Percentiles rank a stretch among this genome's conserved stretches.
These are phyloP conservation scores for Heliothis peltigera DNA, from an alignment of 2,888 invertebrate species.

Conservation along the genomic window DNA sequence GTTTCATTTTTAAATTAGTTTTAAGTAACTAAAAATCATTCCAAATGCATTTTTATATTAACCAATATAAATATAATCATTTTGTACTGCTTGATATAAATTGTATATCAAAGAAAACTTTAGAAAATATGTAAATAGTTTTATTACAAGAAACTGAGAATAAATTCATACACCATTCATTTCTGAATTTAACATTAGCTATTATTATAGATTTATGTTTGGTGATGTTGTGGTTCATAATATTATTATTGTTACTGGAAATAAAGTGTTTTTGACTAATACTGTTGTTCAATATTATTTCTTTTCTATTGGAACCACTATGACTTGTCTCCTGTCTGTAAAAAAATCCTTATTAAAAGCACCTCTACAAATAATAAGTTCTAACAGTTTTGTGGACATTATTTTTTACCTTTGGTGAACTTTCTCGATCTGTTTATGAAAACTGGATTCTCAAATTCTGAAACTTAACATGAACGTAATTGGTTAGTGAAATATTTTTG, in stretches of 20 bases:
- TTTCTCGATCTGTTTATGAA: constrained; percentile 60
- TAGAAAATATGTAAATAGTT: constrained; percentile 20
- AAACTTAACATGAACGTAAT: constrained; percentile 46
- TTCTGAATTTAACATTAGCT: constrained; percentile 19
- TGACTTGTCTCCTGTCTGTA: constrained; percentile 69
- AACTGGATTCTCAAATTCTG: constrained; percentile 53
- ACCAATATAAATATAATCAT: constrained; percentile 5
- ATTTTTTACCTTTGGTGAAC: constrained; percentile 1
- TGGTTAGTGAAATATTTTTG: neutral
- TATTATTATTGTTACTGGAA: constrained; percentile 28
- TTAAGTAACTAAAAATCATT: constrained; percentile 32
- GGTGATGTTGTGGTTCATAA: constrained; percentile 26
- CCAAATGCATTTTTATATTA: constrained; percentile 47
- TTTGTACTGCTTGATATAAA: constrained; percentile 18
- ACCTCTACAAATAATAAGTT: neutral
- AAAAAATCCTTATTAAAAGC: constrained; percentile 33
- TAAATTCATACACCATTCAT: constrained; percentile 36
- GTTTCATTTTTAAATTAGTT: constrained; percentile 10
- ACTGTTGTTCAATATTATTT: constrained; percentile 39
- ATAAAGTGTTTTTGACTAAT: constrained; percentile 25
- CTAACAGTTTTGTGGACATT: neutral
- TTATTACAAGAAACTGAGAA: constrained; percentile 24
- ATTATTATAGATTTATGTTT: constrained; percentile 31
- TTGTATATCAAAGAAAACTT: constrained; percentile 19
- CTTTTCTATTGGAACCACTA: constrained; percentile 76